Conservation (phyloP, 1,140 invertebrate genomes). For the Glossosoma conforme region DNA sequence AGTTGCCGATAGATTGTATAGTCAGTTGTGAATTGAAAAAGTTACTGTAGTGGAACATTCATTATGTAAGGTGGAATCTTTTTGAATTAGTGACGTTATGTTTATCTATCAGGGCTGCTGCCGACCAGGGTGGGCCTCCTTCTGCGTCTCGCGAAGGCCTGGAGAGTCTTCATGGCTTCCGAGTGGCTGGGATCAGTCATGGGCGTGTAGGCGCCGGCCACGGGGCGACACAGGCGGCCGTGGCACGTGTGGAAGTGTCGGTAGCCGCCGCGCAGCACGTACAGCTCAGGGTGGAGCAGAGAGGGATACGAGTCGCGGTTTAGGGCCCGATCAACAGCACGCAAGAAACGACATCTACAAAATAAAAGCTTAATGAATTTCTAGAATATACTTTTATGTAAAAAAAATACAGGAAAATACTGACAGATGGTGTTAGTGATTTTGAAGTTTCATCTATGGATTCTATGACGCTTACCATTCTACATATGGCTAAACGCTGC, state of each 20-base stretch:
- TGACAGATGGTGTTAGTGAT: too few relatives aligned
- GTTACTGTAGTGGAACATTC: too few relatives aligned
- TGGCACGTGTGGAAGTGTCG: conserved; percentile 77
- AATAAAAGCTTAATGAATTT: conserved; percentile 21
- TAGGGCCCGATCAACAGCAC: conserved; percentile 73
- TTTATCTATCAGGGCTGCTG: too few relatives aligned
- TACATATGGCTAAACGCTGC: too few relatives aligned
- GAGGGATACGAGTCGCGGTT: conserved; percentile 85
- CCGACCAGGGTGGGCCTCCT: too few relatives aligned
- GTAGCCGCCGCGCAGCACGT: conserved; percentile 93
- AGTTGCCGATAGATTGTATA: too few relatives aligned
- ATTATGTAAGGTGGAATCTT: neutral
- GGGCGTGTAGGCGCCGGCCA: conserved; percentile 37
- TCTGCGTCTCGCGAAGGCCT: neutral
- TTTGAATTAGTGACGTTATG: neutral
- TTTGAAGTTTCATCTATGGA: too few relatives aligned
- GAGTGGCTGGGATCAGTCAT: conserved; percentile 23
- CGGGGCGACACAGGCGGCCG: conserved; percentile 69
- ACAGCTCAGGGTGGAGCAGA: conserved; percentile 90
- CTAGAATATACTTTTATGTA: too few relatives aligned
- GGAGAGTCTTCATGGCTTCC: conserved; percentile 8
- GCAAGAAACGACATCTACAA: conserved; percentile 74
- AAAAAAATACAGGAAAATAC: too few relatives aligned
- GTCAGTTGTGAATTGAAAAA: too few relatives aligned
- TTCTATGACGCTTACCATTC: too few relatives aligned